These are phyloP conservation scores for Pardalotus punctatus DNA, from an alignment of 2,113 vertebrate genomes.

Conservation along the genomic window DNA sequence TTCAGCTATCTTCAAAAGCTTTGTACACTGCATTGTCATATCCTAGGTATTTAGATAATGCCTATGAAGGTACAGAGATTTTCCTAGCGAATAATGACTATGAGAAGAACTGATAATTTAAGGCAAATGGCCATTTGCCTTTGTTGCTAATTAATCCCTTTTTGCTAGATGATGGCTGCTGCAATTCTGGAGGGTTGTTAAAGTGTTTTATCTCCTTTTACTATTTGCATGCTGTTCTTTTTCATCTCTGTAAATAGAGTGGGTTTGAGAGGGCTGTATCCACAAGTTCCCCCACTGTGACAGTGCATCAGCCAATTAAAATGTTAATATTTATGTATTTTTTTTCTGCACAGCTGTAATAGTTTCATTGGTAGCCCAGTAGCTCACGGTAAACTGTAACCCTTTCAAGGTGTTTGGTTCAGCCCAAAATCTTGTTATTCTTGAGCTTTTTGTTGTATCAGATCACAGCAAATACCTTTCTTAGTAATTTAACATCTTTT, in stretches of 20 bases:
- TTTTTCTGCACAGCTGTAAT: background rate
- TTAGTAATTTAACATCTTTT: background rate
- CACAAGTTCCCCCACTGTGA: background rate
- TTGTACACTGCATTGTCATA: background rate
- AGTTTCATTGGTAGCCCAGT: background rate
- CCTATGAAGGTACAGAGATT: constrained; percentile 6
- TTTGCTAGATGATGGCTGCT: background rate
- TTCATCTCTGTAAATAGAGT: constrained; percentile 18
- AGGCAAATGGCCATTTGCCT: background rate
- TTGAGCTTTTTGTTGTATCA: background rate
- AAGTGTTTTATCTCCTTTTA: constrained; percentile 21
- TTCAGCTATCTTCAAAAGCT: constrained; percentile 7
- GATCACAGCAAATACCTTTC: background rate
- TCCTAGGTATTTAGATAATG: constrained; percentile 28
- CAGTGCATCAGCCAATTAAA: constrained; percentile 12
- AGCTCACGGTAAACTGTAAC: background rate
- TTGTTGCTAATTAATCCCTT: constrained; percentile 41
- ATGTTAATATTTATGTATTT: constrained; percentile 14
- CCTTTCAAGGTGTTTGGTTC: background rate
- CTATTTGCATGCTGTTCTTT: constrained; percentile 25
- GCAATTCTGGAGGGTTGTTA: background rate
- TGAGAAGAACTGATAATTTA: constrained; percentile 3
- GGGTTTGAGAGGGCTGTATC: background rate
- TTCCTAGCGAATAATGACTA: background rate
- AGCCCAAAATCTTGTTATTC: background rate